These are phyloP conservation scores for Siphlonurus alternatus DNA, from an alignment of 2,888 invertebrate species.

Conservation along the genomic window DNA sequence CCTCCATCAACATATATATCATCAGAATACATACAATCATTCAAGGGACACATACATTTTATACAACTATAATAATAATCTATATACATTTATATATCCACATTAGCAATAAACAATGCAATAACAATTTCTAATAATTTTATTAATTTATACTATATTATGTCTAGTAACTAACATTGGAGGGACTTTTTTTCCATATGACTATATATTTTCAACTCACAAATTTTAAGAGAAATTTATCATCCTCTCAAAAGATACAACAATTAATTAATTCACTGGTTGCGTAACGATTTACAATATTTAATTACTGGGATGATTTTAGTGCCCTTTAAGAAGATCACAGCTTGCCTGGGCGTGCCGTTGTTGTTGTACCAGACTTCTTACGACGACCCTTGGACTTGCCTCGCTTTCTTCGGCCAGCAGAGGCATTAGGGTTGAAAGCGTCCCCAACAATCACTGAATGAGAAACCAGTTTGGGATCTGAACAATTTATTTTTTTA, in stretches of 20 bases:
- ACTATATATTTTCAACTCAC: neutral
- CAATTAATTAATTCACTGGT: neutral
- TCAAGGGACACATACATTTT: neutral
- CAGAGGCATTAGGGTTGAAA: conserved; percentile 9
- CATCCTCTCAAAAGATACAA: neutral
- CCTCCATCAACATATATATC: neutral
- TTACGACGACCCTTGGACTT: conserved; percentile 9
- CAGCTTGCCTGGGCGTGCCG: neutral
- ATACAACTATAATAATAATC: neutral
- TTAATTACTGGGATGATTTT: neutral
- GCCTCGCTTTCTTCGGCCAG: conserved; percentile 12
- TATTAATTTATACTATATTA: too few relatives aligned
- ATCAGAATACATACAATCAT: neutral
- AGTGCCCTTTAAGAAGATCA: neutral
- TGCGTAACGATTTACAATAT: neutral
- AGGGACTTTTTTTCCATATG: neutral
- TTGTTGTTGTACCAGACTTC: neutral
- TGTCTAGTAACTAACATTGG: too few relatives aligned
- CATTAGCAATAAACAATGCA: neutral
- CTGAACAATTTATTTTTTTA: conserved; percentile 26
- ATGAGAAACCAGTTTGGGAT: conserved; percentile 20
- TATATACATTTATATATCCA: neutral
- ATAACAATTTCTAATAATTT: too few relatives aligned
- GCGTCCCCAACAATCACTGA: conserved; percentile 16
- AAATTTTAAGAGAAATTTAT: neutral